Evolutionary conservation across 2,113 vertebrate genomes (phyloP).

Genomic region (Cyanoramphus novaezelandiae): DNA sequence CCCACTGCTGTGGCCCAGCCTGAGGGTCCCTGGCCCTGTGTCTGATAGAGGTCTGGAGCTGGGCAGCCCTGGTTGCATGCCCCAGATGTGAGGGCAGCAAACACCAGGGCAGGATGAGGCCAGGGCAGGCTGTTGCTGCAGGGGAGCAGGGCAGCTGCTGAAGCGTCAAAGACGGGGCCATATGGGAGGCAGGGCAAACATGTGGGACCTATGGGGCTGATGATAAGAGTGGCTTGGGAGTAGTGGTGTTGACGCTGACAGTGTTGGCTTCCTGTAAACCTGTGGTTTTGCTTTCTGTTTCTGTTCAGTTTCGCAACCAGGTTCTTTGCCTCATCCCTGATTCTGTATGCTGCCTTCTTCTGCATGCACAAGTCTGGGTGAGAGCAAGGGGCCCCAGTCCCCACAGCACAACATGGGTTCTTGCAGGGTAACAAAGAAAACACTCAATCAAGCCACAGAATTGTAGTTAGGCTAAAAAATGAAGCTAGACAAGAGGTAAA

Average conservation of each 20-base stretch:
- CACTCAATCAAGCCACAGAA: background rate
- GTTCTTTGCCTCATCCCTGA: background rate
- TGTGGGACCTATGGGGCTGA: no score
- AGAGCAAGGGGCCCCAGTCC: background rate
- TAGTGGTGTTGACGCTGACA: fast-evolving
- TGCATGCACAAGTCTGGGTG: background rate
- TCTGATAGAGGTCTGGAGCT: background rate
- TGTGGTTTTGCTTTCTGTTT: background rate
- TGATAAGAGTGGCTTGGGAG: fast-evolving
- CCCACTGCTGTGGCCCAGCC: background rate
- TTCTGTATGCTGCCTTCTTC: fast-evolving
- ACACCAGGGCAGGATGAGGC: fast-evolving
- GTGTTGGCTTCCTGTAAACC: background rate
- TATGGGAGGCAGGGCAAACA: fast-evolving
- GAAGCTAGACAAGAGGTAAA: background rate
- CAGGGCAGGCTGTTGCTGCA: background rate
- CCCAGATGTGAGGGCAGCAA: background rate
- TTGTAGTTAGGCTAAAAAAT: background rate
- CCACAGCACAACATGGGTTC: background rate
- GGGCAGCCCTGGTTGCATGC: fast-evolving
- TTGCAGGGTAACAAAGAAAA: background rate
- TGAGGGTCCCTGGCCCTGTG: background rate
- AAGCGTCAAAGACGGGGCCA: fast-evolving
- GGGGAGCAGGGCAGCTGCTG: background rate
- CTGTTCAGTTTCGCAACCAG: background rate